Base-by-base conservation (phyloP, 1,140 invertebrate genomes). In the Ylistrum balloti region DNA sequence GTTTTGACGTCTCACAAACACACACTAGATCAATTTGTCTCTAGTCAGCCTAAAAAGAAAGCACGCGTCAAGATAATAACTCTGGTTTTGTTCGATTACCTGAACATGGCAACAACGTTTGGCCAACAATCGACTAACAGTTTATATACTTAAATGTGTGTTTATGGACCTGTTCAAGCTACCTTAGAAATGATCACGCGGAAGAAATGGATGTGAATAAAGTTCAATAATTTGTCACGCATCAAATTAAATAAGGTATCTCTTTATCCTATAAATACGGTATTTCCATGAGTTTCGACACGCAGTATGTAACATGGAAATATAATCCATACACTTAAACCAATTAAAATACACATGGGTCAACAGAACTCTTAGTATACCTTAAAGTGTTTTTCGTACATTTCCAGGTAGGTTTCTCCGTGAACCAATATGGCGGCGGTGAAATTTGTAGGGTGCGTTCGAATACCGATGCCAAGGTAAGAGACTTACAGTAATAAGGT, bases 341-440 rank as follows among this genome's bases (percentile, higher is more conserved):
- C 41, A n/a, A 74, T 28, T 28, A 17, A 22, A 74, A 74, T 28
- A 28, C n/a, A 74, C 22, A 11, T 0, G n/a, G 5, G 13, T 11
- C n/a, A 5, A 74, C 3, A 74, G 28, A 74, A n/a, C 22, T 17
- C 5, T 0, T 11, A n/a, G n/a, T 28, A n/a, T 74, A 74, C 56
- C 56, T 74, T n/a, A 28, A 28, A 28, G 28, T 11, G 28, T 3
- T 74, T n/a, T 74, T 28, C 5, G n/a, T n/a, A 28, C 56, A 74
- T 28, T n/a, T 74, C 22, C n/a, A 28, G 56, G 56, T n/a, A 28
- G 56, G 11, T 74, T 74, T 74, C n/a, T 74, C 56, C 22, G 56
- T 28, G 20, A 74, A 74, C 56, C 56, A 74, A 74, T 28, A 74
- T 74, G 56, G 56, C 56, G 56, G 56, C 56, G 56, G 56, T 74